A percentile compares a stretch with the other conserved stretches of the same genome.
These are phyloP conservation scores for Ctenicera cuprea DNA, from an alignment of 2,888 invertebrate genomes.

Conservation along the genomic window DNA sequence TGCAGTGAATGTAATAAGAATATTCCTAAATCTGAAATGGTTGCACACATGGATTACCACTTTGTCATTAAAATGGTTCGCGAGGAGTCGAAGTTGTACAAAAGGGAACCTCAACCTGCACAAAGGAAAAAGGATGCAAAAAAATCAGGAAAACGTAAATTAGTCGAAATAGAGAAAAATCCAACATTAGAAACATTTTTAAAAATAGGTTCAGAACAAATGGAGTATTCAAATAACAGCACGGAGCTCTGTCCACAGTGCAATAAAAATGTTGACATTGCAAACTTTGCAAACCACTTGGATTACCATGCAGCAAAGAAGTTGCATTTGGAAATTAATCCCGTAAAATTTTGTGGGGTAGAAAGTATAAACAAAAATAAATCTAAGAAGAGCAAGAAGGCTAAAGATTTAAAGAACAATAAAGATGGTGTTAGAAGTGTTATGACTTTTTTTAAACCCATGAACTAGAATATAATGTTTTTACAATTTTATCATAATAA, in stretches of 20 bases:
- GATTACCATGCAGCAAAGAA: conserved; percentile 92
- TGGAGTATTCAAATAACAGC: conserved; percentile 42
- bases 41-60: conserved; percentile 90
- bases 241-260: conserved; percentile 79
- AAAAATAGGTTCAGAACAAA: conserved; percentile 60
- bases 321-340: conserved; percentile 81
- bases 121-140: conserved; percentile 30
- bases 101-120: conserved; percentile 39
- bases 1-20: conserved; percentile 83
- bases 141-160: conserved; percentile 51
- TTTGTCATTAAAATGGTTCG: conserved; percentile 76
- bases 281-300: conserved; percentile 80
- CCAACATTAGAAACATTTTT: conserved; percentile 55
- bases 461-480: not conserved
- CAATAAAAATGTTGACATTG: conserved; percentile 75
- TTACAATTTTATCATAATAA: not conserved
- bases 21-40: conserved; percentile 77
- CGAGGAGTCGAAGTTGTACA: conserved; percentile 63
- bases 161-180: conserved; percentile 36
- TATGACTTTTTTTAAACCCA: not conserved
- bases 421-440: not conserved
- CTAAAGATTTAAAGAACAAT: not conserved
- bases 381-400: not conserved
- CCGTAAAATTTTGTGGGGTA: not conserved
- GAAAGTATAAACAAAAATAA: conserved; percentile 9